Base-by-base conservation (phyloP, 2,113 vertebrate species). In the Pitta sordida region DNA sequence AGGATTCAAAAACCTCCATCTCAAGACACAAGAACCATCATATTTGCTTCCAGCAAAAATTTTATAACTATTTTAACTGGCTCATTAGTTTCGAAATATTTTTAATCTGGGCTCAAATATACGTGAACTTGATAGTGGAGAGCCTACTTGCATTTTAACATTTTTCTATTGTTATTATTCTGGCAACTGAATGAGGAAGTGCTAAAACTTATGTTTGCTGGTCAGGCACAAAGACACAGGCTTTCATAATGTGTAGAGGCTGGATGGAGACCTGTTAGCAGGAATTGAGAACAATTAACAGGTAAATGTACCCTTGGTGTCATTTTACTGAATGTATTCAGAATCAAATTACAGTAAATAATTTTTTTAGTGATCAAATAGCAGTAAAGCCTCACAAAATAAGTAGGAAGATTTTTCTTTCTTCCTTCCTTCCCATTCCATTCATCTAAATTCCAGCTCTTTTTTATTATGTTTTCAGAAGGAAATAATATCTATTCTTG, bases 1-100 rank as follows among this genome's bases (percentile, higher is more conserved):
- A 1, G 0, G 7, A 75, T 79, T 79, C 1, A 5, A 86, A 71
- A 52, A 13, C 1, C 10, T 2, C 53, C 69, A 1, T 19, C 14
- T 17, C 20, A 69, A 71, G 26, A 34, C 17, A 18, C 21, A 83
- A 49, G 44, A 90, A 68, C 4, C 23, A 68, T 15, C 1, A 1
- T 46, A 80, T 46, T 90, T 88, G 9, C 59, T 82, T 73, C 53
- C 55, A 49, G 13, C 77, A 62, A 83, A 86, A 74, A 53, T 46
- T 46, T 74, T 53, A 37, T 3, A 13, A 49, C 6, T 11, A 85
- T 76, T 86, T 41, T 32, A 83, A 88, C 7, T 46, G 24, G 9
- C 4, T 77, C 3, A 44, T 53, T 73, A 69, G 24, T 69, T 83
- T 62, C 65, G 2, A 77, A 86, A 62, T 37, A 63, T 36, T 78